phyloP scores from a whole-genome alignment of 2,888 invertebrate genomes.

The Meghimatium bilineatum region DNA sequence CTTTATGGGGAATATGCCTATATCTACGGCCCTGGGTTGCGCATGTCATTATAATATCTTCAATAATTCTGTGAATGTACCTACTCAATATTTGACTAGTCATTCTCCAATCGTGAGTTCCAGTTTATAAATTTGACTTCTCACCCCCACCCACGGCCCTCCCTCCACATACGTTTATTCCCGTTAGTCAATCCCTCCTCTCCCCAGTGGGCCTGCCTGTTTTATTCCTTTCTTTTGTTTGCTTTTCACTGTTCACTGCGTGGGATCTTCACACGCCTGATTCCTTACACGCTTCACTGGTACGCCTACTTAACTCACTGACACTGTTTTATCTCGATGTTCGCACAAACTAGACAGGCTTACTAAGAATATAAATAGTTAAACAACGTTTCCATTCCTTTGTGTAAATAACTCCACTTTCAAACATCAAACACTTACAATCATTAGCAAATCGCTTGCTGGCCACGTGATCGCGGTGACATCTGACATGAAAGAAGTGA shows the following conservation, averaged over 20 bases:
- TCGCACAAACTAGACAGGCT: not conserved
- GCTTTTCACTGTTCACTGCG: not conserved
- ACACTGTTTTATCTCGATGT: not conserved
- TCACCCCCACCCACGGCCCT: no score
- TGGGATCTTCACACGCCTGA: not conserved
- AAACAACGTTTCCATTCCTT: not conserved
- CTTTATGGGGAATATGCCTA: no score
- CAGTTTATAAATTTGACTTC: no score
- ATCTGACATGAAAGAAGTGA: not conserved
- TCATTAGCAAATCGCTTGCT: not conserved
- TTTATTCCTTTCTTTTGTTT: not conserved
- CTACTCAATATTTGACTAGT: no score
- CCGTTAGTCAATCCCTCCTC: no score
- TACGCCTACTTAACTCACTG: not conserved
- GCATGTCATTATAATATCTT: no score
- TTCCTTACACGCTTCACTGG: not conserved
- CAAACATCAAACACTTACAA: not conserved
- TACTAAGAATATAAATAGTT: not conserved
- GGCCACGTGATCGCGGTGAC: not conserved
- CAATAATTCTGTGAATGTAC: no score
- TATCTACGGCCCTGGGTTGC: no score
- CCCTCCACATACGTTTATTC: no score
- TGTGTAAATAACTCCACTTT: not conserved
- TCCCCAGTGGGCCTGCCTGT: no score
- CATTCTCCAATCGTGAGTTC: no score